These are phyloP conservation scores for Blera fallax DNA, from an alignment of 2,888 invertebrate species.

Conservation along the genomic window DNA sequence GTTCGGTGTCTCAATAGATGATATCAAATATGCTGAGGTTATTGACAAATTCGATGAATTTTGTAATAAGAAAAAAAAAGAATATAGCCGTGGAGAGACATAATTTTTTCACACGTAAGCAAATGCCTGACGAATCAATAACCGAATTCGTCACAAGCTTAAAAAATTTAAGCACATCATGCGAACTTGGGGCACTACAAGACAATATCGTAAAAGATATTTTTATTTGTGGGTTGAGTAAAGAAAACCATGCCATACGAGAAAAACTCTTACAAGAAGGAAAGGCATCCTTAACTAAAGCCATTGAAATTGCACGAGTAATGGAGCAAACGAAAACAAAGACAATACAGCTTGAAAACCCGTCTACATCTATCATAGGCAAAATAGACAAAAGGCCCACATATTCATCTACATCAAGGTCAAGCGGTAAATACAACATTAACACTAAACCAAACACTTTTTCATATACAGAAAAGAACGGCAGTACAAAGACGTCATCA, in stretches of 20 bases:
- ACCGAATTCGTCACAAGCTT: conserved; percentile 36
- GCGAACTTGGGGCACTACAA: conserved; percentile 13
- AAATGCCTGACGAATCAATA: conserved; percentile 27
- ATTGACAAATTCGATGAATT: conserved; percentile 14
- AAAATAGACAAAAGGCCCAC: too few relatives aligned
- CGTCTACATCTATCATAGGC: too few relatives aligned
- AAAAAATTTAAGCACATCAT: conserved; percentile 43
- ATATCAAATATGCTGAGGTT: neutral
- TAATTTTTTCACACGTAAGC: conserved; percentile 24
- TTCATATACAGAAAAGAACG: too few relatives aligned
- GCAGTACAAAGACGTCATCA: too few relatives aligned
- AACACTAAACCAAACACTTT: neutral
- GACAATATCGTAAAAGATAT: conserved; percentile 2
- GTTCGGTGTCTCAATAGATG: neutral
- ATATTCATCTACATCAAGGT: neutral
- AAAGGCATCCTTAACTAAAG: neutral
- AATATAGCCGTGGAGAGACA: conserved; percentile 44
- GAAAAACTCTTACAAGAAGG: conserved; percentile 3
- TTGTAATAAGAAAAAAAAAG: conserved; percentile 17
- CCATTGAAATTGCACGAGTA: too few relatives aligned
- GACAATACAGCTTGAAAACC: too few relatives aligned
- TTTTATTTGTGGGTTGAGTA: neutral
- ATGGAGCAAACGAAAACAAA: too few relatives aligned
- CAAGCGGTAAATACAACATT: neutral
- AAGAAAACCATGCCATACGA: neutral